A percentile compares a stretch with the other conserved stretches of the same genome.
These are phyloP conservation scores for Poeciliopsis turrubarensis DNA, from an alignment of 2,113 vertebrate genomes.

Conservation along the genomic window DNA sequence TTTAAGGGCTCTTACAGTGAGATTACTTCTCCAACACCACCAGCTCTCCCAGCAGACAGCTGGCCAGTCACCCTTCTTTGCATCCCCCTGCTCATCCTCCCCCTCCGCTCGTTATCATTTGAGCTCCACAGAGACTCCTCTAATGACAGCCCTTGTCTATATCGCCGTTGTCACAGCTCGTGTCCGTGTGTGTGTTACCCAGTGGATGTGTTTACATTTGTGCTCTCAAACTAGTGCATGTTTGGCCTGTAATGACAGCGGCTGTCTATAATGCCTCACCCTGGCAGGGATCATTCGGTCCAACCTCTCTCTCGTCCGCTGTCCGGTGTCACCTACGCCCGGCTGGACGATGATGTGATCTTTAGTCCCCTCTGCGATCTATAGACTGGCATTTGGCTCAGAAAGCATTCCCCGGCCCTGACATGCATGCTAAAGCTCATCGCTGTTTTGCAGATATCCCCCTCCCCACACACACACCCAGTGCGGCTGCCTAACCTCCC, in stretches of 20 bases:
- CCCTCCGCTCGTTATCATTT: conserved; percentile 88
- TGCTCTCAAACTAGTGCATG: conserved; percentile 53
- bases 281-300: conserved; percentile 97
- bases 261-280: conserved; percentile 83
- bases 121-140: conserved; percentile 80
- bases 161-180: conserved; percentile 84
- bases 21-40: conserved; percentile 56
- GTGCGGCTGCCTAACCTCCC: conserved; percentile 30
- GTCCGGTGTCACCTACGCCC: conserved; percentile 93
- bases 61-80: conserved; percentile 56
- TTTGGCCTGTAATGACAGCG: conserved; percentile 75
- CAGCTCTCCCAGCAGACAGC: conserved; percentile 65
- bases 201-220: conserved; percentile 34
- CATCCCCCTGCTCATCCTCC: conserved; percentile 60
- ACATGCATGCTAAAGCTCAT: conserved; percentile 92
- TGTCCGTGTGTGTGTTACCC: conserved; percentile 55
- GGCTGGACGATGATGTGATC: conserved; percentile 94
- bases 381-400: conserved; percentile 99
- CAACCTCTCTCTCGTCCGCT: conserved; percentile 72
- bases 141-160: conserved; percentile 99
- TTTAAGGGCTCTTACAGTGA: conserved; percentile 6
- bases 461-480: conserved; percentile 8
- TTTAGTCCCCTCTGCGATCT: conserved; percentile 96
- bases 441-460: conserved; percentile 79
- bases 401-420: conserved; percentile 76